phyloP scores from a whole-genome alignment of 2,797 vertebrate genomes.

The Coreius guichenoti region DNA sequence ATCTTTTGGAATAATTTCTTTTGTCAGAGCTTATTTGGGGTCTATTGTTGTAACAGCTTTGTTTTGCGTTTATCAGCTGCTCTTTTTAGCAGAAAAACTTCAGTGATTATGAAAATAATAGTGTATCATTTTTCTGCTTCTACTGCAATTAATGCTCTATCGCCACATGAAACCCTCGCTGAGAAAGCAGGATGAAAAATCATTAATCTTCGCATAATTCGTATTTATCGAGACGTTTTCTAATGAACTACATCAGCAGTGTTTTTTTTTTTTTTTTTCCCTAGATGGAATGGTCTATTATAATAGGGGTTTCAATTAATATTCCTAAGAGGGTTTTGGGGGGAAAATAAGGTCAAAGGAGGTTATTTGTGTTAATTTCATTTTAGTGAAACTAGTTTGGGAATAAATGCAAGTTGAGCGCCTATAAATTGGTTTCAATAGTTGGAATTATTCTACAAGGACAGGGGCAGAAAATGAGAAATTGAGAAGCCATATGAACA shows the following conservation, averaged over 20 bases:
- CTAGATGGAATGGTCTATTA: conserved; percentile 17
- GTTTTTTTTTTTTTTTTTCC: neutral
- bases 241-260: conserved; percentile 34
- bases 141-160: conserved; percentile 29
- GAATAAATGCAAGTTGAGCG: conserved; percentile 36
- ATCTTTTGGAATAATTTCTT: conserved; percentile 5
- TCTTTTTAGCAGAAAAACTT: conserved; percentile 4
- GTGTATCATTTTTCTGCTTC: conserved; percentile 20
- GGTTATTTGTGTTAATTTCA: conserved; percentile 33
- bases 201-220: conserved; percentile 18
- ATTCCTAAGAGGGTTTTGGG: neutral
- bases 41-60: conserved; percentile 17
- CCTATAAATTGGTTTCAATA: conserved; percentile 26
- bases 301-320: conserved; percentile 40
- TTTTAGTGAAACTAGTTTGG: conserved; percentile 23
- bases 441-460: conserved; percentile 36
- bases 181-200: conserved; percentile 23
- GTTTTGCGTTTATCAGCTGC: conserved; percentile 19
- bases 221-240: conserved; percentile 32
- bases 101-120: conserved; percentile 42
- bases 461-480: conserved; percentile 36
- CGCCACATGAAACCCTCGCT: neutral
- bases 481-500: conserved; percentile 7
- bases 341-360: conserved; percentile 23
- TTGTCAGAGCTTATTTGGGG: conserved; percentile 16